Conservation (phyloP, 2,113 vertebrate species). For the Chauna torquata region DNA sequence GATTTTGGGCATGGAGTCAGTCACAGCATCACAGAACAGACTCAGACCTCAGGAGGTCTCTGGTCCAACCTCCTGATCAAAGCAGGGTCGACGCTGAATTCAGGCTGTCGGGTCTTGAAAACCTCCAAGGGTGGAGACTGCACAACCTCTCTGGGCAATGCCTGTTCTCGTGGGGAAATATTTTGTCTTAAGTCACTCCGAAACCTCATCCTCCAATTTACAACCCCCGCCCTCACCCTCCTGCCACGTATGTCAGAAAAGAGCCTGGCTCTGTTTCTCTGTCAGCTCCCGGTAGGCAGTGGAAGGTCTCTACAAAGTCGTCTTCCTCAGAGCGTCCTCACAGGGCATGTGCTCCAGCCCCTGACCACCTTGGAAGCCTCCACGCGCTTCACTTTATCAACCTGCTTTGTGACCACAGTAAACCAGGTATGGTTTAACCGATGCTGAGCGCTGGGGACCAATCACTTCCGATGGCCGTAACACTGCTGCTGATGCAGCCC, state of each 20-base stretch:
- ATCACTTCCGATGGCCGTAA: neutral
- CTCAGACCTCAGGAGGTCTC: neutral
- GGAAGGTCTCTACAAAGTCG: neutral
- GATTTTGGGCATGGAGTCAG: neutral
- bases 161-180: neutral
- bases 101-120: neutral
- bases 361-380: neutral
- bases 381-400: neutral
- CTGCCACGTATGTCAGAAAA: fast-evolving
- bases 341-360: neutral
- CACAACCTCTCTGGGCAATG: neutral
- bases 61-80: neutral
- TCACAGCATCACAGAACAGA: neutral
- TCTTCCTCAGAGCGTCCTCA: neutral
- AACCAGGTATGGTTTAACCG: neutral
- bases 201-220: neutral
- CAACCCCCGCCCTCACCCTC: neutral
- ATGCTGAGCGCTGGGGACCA: neutral
- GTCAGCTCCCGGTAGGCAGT: neutral
- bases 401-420: neutral
- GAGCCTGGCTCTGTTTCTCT: neutral
- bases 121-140: neutral
- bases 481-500: too few relatives aligned
- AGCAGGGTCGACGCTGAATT: neutral
- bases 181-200: neutral